Percentiles rank a stretch among this genome's conserved stretches.
Conservation (phyloP, 2,797 vertebrate genomes). For the Acanthurus tractus region DNA sequence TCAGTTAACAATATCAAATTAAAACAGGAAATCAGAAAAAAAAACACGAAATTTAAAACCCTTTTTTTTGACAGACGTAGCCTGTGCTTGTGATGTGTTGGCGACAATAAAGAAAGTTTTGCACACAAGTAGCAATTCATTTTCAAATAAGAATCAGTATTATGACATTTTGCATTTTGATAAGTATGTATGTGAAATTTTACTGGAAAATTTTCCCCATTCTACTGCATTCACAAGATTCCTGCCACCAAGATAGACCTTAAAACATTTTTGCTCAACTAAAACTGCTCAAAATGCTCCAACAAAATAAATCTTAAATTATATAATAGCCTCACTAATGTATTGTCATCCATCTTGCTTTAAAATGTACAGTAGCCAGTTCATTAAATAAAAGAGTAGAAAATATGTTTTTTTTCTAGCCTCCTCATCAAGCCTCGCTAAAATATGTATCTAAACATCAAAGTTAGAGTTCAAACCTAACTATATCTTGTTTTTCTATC, state of each 20-base stretch:
- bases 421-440: background rate
- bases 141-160: conserved; percentile 5
- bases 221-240: conserved; percentile 2
- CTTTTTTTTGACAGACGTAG: background rate
- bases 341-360: background rate
- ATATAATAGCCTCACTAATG: background rate
- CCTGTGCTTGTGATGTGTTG: background rate
- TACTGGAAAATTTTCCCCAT: conserved; percentile 4
- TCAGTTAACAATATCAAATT: conserved; percentile 18
- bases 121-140: conserved; percentile 16
- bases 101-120: background rate
- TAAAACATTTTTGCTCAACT: conserved; percentile 12
- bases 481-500: conserved; percentile 1
- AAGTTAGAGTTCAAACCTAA: conserved; percentile 18
- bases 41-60: background rate
- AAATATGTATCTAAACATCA: conserved; percentile 5
- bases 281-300: conserved; percentile 10
- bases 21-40: background rate
- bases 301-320: conserved; percentile 19
- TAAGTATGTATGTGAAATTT: conserved; percentile 11
- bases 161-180: background rate
- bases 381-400: conserved; percentile 18
- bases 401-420: background rate
- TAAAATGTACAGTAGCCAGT: conserved; percentile 26
- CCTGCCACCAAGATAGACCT: background rate